These are phyloP conservation scores for Drosophila mimetica DNA, from an alignment of 2,888 invertebrate species.

Conservation along the genomic window DNA sequence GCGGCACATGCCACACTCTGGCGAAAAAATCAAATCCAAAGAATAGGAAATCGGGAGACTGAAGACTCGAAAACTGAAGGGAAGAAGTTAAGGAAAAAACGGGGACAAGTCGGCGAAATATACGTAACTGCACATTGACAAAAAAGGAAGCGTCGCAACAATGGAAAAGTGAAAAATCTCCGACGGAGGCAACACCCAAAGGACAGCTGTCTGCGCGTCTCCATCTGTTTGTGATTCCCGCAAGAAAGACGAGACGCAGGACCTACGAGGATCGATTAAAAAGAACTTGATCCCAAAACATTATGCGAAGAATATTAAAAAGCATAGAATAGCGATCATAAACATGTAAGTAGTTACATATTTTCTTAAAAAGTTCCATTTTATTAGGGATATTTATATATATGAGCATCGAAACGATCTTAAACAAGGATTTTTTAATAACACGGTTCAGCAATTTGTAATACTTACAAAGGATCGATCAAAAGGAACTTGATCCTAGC, in stretches of 20 bases:
- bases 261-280: background rate
- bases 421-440: too few species aligned
- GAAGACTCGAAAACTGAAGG: too few species aligned
- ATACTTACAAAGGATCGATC: too few species aligned
- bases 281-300: background rate
- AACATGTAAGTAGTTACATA: too few species aligned
- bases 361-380: too few species aligned
- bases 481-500: too few species aligned
- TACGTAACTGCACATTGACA: constrained; percentile 42
- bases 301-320: background rate
- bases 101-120: constrained; percentile 11
- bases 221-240: constrained; percentile 25
- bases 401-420: too few species aligned
- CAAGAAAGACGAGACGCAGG: background rate
- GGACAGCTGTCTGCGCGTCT: constrained; percentile 67
- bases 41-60: constrained; percentile 7
- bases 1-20: constrained; percentile 54
- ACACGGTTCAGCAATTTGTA: too few species aligned
- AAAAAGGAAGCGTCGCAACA: constrained; percentile 46
- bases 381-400: too few species aligned
- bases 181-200: constrained; percentile 60
- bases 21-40: constrained; percentile 22
- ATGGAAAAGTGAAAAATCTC: constrained; percentile 63
- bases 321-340: background rate
- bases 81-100: constrained; percentile 8